Base-by-base conservation (phyloP, 2,888 invertebrate genomes). In the Deilephila elpenor region DNA sequence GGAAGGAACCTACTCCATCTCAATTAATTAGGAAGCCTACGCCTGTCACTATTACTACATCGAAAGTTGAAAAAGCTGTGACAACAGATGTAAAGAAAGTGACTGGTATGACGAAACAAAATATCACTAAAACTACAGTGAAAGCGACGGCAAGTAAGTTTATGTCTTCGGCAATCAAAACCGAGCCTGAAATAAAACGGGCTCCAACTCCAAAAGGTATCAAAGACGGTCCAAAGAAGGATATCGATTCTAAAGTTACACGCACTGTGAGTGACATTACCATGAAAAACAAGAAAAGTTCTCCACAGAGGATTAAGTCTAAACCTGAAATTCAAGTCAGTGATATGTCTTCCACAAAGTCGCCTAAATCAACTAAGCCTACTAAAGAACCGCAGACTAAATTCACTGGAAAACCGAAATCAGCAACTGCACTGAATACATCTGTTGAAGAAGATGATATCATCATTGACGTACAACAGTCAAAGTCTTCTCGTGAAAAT, bases 401-500 rank as follows among this genome's bases (percentile, higher is more conserved):
- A 77, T 78, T 93, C 29, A 87, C 92, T 14, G 86, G 78, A 20
- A 94, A 94, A 82, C 94, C 93, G 6, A 94, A 94, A 78, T 94
- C 94, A 44, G 94, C 93, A 11, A 95, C 95, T 62, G 88, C 95
- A 19, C 86, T 95, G 34, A 95, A 95, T 74, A 95, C 94, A 32
- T 90, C 95, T 37, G 90, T 89, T 78, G 95, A 95, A 77, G 95
- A 96, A 75, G 92, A 95, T 81, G 96, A 96, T 80, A 89, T 96
- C n/a, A 95, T 96, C 51, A 96, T 97, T 74, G 96, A 97, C 84
- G 95, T 97, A 70, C 96, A 96, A 84, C 96, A 96, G 84, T 97
- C 97, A 0, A 97, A 96, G 88, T 97, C 97, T 71, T 97, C 97
- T 0, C 91, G 97, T 25, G 97, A 97, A 87, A 96, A 96, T 71